Evolutionary conservation across 2,888 invertebrate genomes (phyloP).

Genomic region (Selenia dentaria): DNA sequence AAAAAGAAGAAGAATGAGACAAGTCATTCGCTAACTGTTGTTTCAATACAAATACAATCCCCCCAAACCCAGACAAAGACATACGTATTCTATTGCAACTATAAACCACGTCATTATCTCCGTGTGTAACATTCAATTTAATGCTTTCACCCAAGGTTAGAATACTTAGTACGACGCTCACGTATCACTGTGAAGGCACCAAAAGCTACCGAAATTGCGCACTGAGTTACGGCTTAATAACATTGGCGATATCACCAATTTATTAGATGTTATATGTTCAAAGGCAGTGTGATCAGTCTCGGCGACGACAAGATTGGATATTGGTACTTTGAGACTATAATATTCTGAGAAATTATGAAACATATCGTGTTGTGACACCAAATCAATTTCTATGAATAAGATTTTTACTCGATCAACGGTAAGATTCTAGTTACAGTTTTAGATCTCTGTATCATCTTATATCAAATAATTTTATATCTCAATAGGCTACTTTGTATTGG

Average conservation of each 20-base stretch:
- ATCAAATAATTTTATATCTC: no score
- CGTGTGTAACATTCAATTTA: constrained; percentile 16
- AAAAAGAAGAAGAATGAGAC: no score
- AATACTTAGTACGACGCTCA: constrained; percentile 14
- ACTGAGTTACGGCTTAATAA: constrained; percentile 21
- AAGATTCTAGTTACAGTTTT: no score
- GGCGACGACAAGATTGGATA: constrained; percentile 5
- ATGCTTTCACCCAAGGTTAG: constrained; percentile 2
- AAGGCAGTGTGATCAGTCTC: constrained; percentile 10
- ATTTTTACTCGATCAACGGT: no score
- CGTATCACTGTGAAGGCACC: constrained; percentile 18
- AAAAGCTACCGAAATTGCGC: constrained; percentile 24
- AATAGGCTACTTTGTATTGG: no score
- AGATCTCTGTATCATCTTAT: no score
- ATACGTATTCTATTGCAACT: constrained; percentile 9
- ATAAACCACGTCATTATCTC: constrained; percentile 11
- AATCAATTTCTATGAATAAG: no score
- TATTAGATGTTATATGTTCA: constrained; percentile 14
- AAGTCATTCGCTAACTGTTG: no score
- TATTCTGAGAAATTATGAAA: background rate
- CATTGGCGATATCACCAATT: constrained; percentile 18
- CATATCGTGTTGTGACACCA: no score
- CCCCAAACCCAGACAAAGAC: constrained; percentile 9
- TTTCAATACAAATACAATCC: no score
- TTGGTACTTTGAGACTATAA: background rate